Evolutionary conservation across 2,113 vertebrate species (phyloP), one percentile per base, ranked within the genome.

Genomic region (Crotalus helleri): DNA sequence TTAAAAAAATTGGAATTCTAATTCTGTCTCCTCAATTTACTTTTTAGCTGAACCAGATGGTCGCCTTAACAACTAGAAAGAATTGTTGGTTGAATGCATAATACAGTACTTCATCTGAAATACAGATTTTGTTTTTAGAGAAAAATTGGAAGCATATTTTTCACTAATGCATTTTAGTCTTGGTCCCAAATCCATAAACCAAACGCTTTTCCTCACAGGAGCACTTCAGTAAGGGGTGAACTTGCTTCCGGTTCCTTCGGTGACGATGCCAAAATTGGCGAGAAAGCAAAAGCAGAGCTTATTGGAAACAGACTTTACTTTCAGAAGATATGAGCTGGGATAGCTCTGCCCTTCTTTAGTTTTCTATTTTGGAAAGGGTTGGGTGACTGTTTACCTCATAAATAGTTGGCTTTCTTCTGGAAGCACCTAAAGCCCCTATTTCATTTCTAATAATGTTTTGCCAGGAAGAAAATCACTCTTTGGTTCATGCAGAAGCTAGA

Each of bases 81-180:
- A 88, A 54, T 87, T 88, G 44, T 92, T 85, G 64, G 13, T 92
- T 53, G 49, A 59, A 92, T 69, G n/a, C 13, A 26, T 88, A 92
- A 69, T 87, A 61, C 51, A 61, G 81, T 85, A 85, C 90, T 85
- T 91, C 33, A 33, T 58, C 33, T 86, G 81, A 91, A 91, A 91
- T 91, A 91, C 6, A 15, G 54, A 91, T 87, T 44, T 86, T 91
- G 74, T 9, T 86, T 58, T 59, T 55, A 46, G 58, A 51, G 55
- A n/a, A 91, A 85, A 86, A 86, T 19, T 85, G 33, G 54, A 81
- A 26, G 64, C 33, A 87, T 58, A 53, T n/a, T n/a, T 87, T 87
- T 87, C 59, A 92, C 33, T 24, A 55, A 55, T 49, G 39, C 81
- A 49, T 59, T 49, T 9, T 85, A 49, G 39, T 86, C 39, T 86